Evolutionary conservation across 1,140 invertebrate genomes (phyloP), one percentile per base, ranked within the genome.

Genomic region (Drosophila pseudoananassae): DNA sequence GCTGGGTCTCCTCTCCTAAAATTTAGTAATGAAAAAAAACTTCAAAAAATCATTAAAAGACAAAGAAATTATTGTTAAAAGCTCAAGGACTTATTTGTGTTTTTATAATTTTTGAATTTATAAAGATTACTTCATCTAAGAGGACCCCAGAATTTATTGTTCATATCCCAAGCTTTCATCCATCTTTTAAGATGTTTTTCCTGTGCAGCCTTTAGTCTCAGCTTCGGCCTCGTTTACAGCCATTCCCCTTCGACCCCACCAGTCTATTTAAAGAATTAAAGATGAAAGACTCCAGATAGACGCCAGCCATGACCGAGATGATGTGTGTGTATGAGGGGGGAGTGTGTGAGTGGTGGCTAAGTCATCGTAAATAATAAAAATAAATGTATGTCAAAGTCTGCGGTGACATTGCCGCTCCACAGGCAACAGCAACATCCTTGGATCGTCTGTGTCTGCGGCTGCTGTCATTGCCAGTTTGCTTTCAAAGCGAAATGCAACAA

Each of bases 191-290:
- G 33, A 36, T 36, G 33, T 36, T 46, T 20, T 46, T 20, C 15
- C 50, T 25, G 63, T 66, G 63, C 63, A 51, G 10, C 15, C 46
- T 47, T 15, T 14, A 46, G 25, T 57, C 45, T 58, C 53, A 4
- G 82, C 51, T 50, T 61, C 73, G 40, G 38, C 49, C 25, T 31
- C 50, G 38, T 36, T 36, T n/a, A 23, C 60, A 69, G 31, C 56
- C 76, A 47, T 33, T 15, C 46, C 61, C 59, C 55, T 55, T 40
- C 74, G 17, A 47, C 64, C 51, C 74, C 73, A 63, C 45, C 70
- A 74, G 79, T 88, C 83, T 88, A 88, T 88, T 88, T 89, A 88
- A 88, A 88, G 83, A 88, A 88, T 88, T 89, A 88, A 88, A 88
- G 83, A 89, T 88, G 83, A 60, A 63, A 43, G 57, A 52, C 52